Conservation (phyloP, 2,888 invertebrate species). For the Thymelicus acteon region DNA sequence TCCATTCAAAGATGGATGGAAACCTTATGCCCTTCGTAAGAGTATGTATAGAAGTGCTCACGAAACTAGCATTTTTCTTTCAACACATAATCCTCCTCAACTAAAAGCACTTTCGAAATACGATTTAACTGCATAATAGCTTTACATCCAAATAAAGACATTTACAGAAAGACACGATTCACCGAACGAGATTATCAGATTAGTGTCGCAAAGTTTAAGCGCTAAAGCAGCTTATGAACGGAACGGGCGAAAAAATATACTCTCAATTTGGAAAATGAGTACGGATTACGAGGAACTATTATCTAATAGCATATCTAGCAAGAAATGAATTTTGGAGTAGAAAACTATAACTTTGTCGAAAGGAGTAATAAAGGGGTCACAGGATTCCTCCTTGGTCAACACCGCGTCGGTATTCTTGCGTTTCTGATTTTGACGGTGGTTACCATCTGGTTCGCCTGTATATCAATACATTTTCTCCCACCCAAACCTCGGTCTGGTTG, state of each 20-base stretch:
- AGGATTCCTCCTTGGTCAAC: too few relatives aligned
- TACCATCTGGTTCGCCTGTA: too few relatives aligned
- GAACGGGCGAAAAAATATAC: neutral
- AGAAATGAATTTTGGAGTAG: neutral
- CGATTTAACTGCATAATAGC: constrained; percentile 12
- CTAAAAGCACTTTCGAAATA: constrained; percentile 9
- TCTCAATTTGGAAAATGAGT: constrained; percentile 14
- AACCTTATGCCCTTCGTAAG: too few relatives aligned
- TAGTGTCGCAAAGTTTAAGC: constrained; percentile 36
- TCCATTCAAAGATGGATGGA: too few relatives aligned
- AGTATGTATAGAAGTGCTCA: too few relatives aligned
- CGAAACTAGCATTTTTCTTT: neutral
- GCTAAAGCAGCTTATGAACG: constrained; percentile 24
- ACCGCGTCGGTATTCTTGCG: too few relatives aligned
- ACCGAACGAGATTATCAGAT: constrained; percentile 29
- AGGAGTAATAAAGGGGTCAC: too few relatives aligned
- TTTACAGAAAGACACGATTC: constrained; percentile 30
- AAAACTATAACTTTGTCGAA: too few relatives aligned
- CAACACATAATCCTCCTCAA: neutral
- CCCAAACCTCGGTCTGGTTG: too few relatives aligned
- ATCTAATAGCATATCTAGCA: neutral
- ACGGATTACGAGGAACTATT: constrained; percentile 2
- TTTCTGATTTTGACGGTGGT: too few relatives aligned
- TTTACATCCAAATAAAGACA: constrained; percentile 28
- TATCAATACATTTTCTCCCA: too few relatives aligned